Evolutionary conservation across 1,140 invertebrate species (phyloP).

Genomic region (Apolygus lucorum): DNA sequence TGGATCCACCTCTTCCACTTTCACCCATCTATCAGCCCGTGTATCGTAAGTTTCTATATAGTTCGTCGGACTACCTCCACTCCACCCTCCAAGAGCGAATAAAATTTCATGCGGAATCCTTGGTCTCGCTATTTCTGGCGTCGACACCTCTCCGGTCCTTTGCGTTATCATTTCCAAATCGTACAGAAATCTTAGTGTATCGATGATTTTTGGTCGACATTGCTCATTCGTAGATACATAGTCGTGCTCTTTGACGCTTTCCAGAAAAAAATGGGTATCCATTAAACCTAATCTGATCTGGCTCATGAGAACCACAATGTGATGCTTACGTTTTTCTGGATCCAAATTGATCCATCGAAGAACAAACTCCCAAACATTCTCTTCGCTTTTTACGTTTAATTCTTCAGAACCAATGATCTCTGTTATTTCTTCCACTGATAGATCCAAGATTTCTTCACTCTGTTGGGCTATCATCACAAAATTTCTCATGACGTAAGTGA

Average conservation of each 20-base stretch:
- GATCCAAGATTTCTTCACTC: constrained; percentile 60
- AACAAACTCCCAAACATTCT: constrained; percentile 54
- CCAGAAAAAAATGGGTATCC: constrained; percentile 68
- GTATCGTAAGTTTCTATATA: constrained; percentile 70
- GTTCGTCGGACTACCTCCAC: constrained; percentile 56
- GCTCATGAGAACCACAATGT: constrained; percentile 65
- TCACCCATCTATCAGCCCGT: constrained; percentile 63
- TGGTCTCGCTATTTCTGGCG: constrained; percentile 54
- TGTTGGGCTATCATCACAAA: constrained; percentile 53
- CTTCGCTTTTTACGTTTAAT: constrained; percentile 55
- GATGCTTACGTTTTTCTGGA: constrained; percentile 48
- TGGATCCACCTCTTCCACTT: constrained; percentile 50
- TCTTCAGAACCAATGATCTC: constrained; percentile 60
- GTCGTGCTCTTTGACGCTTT: constrained; percentile 54
- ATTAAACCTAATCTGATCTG: constrained; percentile 74
- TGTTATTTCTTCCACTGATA: constrained; percentile 57
- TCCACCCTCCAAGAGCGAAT: constrained; percentile 70
- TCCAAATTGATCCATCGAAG: constrained; percentile 56
- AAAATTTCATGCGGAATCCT: constrained; percentile 59
- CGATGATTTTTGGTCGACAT: constrained; percentile 61
- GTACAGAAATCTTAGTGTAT: constrained; percentile 62
- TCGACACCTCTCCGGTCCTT: constrained; percentile 50
- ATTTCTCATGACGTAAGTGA: constrained; percentile 61
- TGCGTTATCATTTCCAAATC: constrained; percentile 60
- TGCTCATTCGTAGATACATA: constrained; percentile 53